These are phyloP conservation scores for Nasonia vitripennis DNA, from an alignment of 1,140 invertebrate genomes.

Conservation along the genomic window DNA sequence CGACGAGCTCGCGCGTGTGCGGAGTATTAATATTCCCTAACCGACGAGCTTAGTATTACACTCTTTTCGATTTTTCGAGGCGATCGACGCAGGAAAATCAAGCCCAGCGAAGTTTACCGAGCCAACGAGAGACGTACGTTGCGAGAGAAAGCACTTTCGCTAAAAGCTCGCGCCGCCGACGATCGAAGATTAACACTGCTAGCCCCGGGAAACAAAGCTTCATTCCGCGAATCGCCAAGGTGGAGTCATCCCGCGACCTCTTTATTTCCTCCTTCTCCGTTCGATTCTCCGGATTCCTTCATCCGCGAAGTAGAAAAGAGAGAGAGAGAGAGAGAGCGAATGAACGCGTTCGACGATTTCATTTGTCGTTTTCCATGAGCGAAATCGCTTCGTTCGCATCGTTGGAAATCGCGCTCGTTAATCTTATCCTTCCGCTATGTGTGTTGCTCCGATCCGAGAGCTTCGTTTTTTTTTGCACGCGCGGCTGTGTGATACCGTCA, in stretches of 20 bases:
- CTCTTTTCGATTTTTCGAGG: too few species aligned
- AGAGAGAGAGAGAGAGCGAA: background rate
- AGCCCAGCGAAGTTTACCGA: background rate
- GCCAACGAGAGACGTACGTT: background rate
- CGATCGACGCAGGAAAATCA: too few species aligned
- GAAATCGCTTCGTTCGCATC: conserved; percentile 52
- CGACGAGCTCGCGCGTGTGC: too few species aligned
- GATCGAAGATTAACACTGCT: background rate
- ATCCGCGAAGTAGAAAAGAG: background rate
- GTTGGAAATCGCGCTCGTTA: conserved; percentile 54
- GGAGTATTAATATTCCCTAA: too few species aligned
- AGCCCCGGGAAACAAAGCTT: background rate
- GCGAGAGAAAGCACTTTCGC: background rate
- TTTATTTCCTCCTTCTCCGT: conserved; percentile 13
- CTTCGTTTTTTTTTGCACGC: background rate
- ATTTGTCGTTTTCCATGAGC: conserved; percentile 43
- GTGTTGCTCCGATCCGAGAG: conserved; percentile 12
- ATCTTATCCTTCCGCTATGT: conserved; percentile 47
- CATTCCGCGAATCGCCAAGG: background rate
- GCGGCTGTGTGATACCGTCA: background rate
- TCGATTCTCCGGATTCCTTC: background rate
- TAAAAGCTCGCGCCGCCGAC: too few species aligned
- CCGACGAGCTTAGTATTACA: too few species aligned
- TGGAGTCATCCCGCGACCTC: background rate
- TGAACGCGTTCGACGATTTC: conserved; percentile 35